Evolutionary conservation across 2,113 vertebrate genomes (phyloP).

Genomic region (Fulmarus glacialis): DNA sequence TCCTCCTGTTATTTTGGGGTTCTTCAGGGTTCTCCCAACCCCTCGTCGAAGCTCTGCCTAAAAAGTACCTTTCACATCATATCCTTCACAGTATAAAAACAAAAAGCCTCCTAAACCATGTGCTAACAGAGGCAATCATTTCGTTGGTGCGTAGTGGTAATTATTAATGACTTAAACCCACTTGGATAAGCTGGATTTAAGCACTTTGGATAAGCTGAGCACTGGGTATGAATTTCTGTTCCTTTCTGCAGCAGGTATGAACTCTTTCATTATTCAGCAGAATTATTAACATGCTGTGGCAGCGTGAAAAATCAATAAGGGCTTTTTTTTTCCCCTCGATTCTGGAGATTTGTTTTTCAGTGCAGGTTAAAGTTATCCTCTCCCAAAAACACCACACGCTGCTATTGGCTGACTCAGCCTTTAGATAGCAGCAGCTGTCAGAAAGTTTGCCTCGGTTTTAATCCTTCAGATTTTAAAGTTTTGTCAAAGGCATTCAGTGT

Average conservation of each 20-base stretch:
- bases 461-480: background rate
- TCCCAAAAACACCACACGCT: background rate
- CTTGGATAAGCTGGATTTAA: too few species aligned
- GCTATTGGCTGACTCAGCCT: background rate
- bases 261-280: background rate
- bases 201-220: background rate
- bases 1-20: background rate
- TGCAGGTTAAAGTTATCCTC: background rate
- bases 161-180: background rate
- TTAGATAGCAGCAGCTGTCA: background rate
- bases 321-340: rapidly evolving
- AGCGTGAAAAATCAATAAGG: background rate
- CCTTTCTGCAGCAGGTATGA: background rate
- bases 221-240: background rate
- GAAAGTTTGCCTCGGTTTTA: background rate
- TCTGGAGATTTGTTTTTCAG: background rate
- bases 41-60: background rate
- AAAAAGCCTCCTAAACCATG: background rate
- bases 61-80: background rate
- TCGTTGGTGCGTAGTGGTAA: background rate
- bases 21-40: background rate
- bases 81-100: background rate
- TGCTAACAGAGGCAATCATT: background rate
- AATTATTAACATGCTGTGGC: background rate
- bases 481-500: background rate